Evolutionary conservation across 2,797 vertebrate species (phyloP), one percentile per base, ranked within the genome.

Genomic region (Pogonophryne albipinna): DNA sequence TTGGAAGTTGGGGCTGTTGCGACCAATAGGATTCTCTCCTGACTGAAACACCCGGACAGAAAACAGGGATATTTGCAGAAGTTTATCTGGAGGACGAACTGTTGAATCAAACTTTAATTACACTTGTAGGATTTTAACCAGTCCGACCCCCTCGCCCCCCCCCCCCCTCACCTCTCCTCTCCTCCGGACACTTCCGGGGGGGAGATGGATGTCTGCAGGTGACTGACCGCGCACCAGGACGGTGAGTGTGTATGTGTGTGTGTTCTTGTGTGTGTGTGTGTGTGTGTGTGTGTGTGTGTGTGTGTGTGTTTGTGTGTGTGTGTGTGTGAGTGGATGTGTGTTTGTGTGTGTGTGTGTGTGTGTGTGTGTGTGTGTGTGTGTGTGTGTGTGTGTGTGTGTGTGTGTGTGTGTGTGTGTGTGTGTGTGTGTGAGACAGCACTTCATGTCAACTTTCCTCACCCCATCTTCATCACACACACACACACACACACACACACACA

Each of bases 181-280:
- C 23, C 66, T 72, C 45, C 59, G 16, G 34, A 38, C 7, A 66
- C 74, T 74, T 53, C 19, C 9, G 77, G 59, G 84, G 55, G 71
- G 70, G 80, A 74, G 78, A 93, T 92, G 91, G 90, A 89, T 80
- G 80, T 68, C 84, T 68, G 88, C 89, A 93, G 92, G 90, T 93
- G 92, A 94, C 91, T 87, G 83, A 66, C 63, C 84, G 86, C 76
- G 76, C 62, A 66, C 47, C 53, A 74, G 83, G 80, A 87, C 67
- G 71, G 72, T 89, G 55, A 47, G 8, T 20, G 45, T 27, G 20
- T 17, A 23, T 10, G 46, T 19, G 34, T 53, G n/a, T n/a, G 46
- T 41, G 62, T 23, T 2, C 2, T 47, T 12, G 15, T 51, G 69
- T 51, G 52, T 55, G 38, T 41, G 51, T 59, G 45, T 44, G 41